A percentile compares a stretch with the other conserved stretches of the same genome.
phyloP scores from a whole-genome alignment of 2,888 invertebrate genomes.

The Coenonympha glycerion region DNA sequence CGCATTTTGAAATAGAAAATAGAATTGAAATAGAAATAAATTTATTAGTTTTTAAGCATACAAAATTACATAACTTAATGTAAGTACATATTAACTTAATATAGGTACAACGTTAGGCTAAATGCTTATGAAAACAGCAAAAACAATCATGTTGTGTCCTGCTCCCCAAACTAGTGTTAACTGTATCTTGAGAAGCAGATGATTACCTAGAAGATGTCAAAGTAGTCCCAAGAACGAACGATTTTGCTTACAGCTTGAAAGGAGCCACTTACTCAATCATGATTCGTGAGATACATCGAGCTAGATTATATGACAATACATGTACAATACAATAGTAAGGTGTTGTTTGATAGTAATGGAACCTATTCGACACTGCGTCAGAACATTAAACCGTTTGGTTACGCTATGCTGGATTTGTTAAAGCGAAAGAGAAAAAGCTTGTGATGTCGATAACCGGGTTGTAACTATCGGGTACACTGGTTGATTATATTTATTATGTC shows the following conservation, averaged over 20 bases:
- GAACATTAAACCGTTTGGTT: background rate
- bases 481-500: background rate
- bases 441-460: background rate
- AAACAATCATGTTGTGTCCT: too few species aligned
- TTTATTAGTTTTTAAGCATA: too few species aligned
- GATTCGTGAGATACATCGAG: background rate
- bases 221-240: background rate
- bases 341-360: background rate
- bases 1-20: too few species aligned
- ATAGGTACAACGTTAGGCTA: too few species aligned
- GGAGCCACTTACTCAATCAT: background rate
- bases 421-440: background rate
- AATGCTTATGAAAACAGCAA: too few species aligned
- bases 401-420: background rate
- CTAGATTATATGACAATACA: background rate
- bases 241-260: background rate
- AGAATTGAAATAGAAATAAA: too few species aligned
- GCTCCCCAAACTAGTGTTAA: too few species aligned
- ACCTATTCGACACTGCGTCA: background rate
- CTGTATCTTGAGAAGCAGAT: too few species aligned
- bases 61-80: too few species aligned
- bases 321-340: background rate
- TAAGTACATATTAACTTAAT: too few species aligned
- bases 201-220: background rate
- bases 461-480: background rate